Evolutionary conservation across 2,113 vertebrate species (phyloP).

Genomic region (Epinephelus moara): DNA sequence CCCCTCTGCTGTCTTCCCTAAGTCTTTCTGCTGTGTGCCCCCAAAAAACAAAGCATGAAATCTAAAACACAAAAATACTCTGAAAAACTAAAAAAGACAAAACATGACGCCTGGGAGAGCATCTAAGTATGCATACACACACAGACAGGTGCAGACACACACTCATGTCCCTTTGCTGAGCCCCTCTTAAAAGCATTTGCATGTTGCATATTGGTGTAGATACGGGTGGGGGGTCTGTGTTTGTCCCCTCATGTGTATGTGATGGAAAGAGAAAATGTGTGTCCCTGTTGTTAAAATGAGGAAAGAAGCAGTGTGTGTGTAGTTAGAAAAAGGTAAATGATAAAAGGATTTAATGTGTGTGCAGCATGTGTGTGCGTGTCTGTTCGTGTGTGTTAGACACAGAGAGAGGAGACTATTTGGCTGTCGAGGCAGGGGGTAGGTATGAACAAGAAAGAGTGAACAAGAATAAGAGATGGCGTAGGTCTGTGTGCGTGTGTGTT

Average conservation of each 20-base stretch:
- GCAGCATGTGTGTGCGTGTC: conserved; percentile 5
- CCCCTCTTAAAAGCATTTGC: conserved; percentile 77
- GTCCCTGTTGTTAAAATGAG: conserved; percentile 31
- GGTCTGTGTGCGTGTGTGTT: conserved; percentile 20
- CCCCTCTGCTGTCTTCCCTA: conserved; percentile 1
- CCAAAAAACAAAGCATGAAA: conserved; percentile 13
- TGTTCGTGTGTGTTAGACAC: conserved; percentile 19
- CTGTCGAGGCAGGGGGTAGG: conserved; percentile 21
- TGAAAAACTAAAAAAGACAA: conserved; percentile 23
- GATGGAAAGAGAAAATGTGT: conserved; percentile 21
- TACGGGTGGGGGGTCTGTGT: conserved; percentile 22
- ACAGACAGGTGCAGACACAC: conserved; percentile 43
- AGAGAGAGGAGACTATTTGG: conserved; percentile 28
- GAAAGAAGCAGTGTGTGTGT: not conserved
- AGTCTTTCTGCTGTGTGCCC: conserved; percentile 12
- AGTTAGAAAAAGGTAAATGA: conserved; percentile 12
- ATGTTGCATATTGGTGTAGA: conserved; percentile 61
- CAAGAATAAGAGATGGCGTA: conserved; percentile 12
- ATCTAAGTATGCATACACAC: conserved; percentile 40
- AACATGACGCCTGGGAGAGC: conserved; percentile 30
- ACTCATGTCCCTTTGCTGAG: conserved; percentile 30
- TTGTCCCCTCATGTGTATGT: conserved; percentile 21
- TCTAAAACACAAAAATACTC: conserved; percentile 23
- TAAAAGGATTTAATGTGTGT: conserved; percentile 30
- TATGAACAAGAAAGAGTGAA: conserved; percentile 35